Conservation (phyloP, 2,888 invertebrate species). For the Pycnomerus fuliginosus region DNA sequence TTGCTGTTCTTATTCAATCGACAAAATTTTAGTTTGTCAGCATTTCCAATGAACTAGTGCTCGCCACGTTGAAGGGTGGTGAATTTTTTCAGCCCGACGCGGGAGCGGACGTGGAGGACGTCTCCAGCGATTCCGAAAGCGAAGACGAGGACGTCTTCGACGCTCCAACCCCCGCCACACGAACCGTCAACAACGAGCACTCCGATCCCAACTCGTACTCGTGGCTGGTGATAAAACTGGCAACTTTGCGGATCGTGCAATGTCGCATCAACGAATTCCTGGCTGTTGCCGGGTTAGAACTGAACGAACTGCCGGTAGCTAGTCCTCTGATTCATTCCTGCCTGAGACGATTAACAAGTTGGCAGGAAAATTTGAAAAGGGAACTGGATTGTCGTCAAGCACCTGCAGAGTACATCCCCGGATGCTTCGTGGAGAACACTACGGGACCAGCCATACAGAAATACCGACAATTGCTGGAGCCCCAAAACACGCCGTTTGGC, state of each 20-base stretch:
- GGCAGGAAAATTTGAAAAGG: conserved; percentile 76
- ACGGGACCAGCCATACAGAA: conserved; percentile 87
- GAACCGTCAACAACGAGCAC: conserved; percentile 77
- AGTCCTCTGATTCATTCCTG: conserved; percentile 92
- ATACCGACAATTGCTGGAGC: conserved; percentile 87
- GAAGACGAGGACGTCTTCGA: conserved; percentile 84
- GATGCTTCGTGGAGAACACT: conserved; percentile 80
- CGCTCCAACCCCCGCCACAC: conserved; percentile 47
- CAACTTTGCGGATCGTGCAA: conserved; percentile 82
- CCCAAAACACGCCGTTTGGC: conserved; percentile 93
- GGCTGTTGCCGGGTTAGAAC: conserved; percentile 50
- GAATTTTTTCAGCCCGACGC: conserved; percentile 65
- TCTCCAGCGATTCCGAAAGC: conserved; percentile 67
- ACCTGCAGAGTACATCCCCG: conserved; percentile 85
- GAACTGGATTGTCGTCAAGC: conserved; percentile 77
- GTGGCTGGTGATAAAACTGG: conserved; percentile 91
- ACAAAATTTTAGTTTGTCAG: too few relatives aligned
- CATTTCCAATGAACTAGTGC: too few relatives aligned
- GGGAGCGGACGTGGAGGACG: conserved; percentile 67
- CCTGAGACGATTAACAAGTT: conserved; percentile 80
- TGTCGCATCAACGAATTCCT: conserved; percentile 86
- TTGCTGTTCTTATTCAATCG: too few relatives aligned
- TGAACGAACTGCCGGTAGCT: conserved; percentile 81
- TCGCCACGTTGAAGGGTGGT: too few relatives aligned
- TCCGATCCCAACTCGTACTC: conserved; percentile 92